A percentile compares a stretch with the other conserved stretches of the same genome.
These are phyloP conservation scores for Callocephalon fimbriatum DNA, from an alignment of 2,113 vertebrate species.

Conservation along the genomic window DNA sequence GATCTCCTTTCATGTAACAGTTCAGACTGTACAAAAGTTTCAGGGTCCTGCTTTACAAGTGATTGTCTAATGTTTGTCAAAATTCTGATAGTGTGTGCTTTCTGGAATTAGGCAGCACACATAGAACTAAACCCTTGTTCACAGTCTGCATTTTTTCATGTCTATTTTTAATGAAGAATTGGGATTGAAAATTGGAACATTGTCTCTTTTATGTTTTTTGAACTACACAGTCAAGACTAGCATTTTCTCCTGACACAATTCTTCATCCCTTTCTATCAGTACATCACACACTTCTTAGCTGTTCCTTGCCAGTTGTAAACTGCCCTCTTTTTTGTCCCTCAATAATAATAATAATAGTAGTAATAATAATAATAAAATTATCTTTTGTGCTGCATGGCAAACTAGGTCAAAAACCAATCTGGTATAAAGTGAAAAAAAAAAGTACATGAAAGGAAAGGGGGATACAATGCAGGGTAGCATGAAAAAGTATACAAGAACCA, in stretches of 20 bases:
- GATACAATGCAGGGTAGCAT: background rate
- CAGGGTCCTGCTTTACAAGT: background rate
- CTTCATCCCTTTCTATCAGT: background rate
- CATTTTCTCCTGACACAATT: background rate
- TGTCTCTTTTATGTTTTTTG: background rate
- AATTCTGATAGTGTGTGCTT: background rate
- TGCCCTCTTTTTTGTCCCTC: background rate
- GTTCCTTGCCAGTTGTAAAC: background rate
- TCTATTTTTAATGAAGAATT: background rate
- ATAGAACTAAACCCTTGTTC: background rate
- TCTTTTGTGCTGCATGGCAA: background rate
- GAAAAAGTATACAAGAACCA: background rate
- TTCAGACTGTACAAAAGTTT: background rate
- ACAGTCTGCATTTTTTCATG: background rate
- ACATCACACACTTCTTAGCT: background rate
- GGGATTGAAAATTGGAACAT: background rate
- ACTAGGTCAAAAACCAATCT: background rate
- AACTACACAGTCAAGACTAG: background rate
- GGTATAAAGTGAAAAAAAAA: background rate
- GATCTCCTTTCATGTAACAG: background rate
- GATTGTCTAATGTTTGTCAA: background rate
- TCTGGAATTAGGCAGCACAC: background rate
- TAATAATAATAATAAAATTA: too few relatives aligned
- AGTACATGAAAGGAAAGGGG: background rate
- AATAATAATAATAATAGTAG: background rate